Percentiles rank a stretch among this genome's conserved stretches.
phyloP scores from a whole-genome alignment of 1,140 invertebrate genomes.

The Orussus abietinus region DNA sequence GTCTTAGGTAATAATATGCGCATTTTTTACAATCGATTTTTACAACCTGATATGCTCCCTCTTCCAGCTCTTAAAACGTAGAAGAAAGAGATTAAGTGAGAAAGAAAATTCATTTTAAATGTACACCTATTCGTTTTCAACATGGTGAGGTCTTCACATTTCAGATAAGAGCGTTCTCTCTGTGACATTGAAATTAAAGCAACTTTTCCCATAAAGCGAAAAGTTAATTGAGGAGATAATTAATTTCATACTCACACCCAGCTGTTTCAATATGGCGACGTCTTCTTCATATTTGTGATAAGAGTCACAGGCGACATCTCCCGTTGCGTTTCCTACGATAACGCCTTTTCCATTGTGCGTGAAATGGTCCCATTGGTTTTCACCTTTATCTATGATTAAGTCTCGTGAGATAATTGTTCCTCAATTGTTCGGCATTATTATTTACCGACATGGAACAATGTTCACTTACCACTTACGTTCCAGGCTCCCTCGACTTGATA shows the following conservation, averaged over 20 bases:
- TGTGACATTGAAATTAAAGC: too few species aligned
- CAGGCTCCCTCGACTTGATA: constrained; percentile 72
- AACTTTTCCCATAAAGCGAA: too few species aligned
- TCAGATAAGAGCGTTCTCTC: too few species aligned
- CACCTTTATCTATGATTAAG: constrained; percentile 40
- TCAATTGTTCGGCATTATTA: constrained; percentile 8
- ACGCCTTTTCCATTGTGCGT: constrained; percentile 25
- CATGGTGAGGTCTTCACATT: too few species aligned
- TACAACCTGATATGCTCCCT: too few species aligned
- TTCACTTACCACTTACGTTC: constrained; percentile 58
- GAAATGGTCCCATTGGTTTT: constrained; percentile 42
- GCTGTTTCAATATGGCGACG: constrained; percentile 43
- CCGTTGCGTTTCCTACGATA: constrained; percentile 52
- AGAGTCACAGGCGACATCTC: constrained; percentile 51
- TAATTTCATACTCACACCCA: constrained; percentile 46
- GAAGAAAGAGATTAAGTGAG: too few species aligned
- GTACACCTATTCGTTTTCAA: too few species aligned
- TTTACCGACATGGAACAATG: background rate
- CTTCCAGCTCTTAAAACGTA: too few species aligned
- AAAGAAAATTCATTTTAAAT: too few species aligned
- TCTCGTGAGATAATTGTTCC: background rate
- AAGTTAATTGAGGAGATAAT: too few species aligned
- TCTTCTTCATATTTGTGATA: constrained; percentile 54
- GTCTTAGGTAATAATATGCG: too few species aligned
- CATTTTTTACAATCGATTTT: too few species aligned